Percentiles rank a stretch among this genome's conserved stretches.
These are phyloP conservation scores for Notothenia coriiceps DNA, from an alignment of 2,113 vertebrate genomes.

Conservation along the genomic window DNA sequence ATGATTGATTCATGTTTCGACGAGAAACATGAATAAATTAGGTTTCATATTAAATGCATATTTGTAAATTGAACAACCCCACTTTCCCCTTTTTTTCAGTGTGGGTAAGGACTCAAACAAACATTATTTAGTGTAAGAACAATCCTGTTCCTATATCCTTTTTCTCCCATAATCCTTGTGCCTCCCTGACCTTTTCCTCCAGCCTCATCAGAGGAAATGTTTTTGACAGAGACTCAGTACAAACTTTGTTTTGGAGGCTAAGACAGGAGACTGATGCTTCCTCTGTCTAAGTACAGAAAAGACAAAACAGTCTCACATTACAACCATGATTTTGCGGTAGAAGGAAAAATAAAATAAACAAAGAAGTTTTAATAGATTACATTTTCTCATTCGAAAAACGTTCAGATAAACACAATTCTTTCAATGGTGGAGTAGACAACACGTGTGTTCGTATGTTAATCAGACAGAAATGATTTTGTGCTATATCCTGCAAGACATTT, in stretches of 20 bases:
- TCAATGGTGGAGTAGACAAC: not conserved
- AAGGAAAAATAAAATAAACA: not conserved
- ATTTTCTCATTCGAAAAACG: not conserved
- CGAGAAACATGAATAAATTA: too few species aligned
- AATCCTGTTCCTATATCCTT: not conserved
- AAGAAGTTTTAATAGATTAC: not conserved
- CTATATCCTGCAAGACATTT: constrained; percentile 30
- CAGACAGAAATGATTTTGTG: constrained; percentile 41
- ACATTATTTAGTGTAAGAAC: not conserved
- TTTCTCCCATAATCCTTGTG: not conserved
- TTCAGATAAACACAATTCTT: not conserved
- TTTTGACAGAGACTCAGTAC: not conserved
- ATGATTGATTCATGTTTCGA: too few species aligned
- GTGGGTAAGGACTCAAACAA: not conserved
- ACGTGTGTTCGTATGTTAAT: constrained; percentile 5
- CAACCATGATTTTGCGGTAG: not conserved
- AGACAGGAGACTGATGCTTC: not conserved
- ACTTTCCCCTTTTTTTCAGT: too few species aligned
- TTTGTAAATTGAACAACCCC: too few species aligned
- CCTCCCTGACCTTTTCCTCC: not conserved
- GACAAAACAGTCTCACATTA: constrained; percentile 10
- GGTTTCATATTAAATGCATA: too few species aligned
- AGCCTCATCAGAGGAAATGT: constrained; percentile 13
- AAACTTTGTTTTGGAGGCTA: constrained; percentile 5
- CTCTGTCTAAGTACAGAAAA: not conserved